These are phyloP conservation scores for Hyles vespertilio DNA, from an alignment of 1,140 invertebrate species.

Conservation along the genomic window DNA sequence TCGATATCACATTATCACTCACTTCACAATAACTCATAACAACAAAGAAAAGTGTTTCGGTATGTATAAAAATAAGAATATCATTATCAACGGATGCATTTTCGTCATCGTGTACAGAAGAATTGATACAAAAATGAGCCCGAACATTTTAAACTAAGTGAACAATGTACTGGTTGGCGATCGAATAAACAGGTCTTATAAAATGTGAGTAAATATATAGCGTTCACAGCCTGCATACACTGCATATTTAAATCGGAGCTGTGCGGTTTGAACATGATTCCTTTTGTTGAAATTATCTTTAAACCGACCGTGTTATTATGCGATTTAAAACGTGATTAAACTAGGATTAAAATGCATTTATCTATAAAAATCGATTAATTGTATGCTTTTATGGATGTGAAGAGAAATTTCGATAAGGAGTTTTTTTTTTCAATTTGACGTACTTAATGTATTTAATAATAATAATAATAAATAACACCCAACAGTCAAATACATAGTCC, in stretches of 20 bases:
- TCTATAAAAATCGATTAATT: no score
- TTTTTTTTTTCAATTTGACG: no score
- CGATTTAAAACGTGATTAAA: no score
- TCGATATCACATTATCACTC: not conserved
- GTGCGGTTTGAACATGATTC: not conserved
- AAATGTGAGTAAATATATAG: constrained; percentile 6
- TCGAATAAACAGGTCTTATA: constrained; percentile 3
- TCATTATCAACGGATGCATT: constrained; percentile 25
- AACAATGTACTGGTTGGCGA: not conserved
- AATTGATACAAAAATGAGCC: constrained; percentile 7
- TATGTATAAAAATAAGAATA: constrained; percentile 36
- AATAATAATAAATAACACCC: no score
- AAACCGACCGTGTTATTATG: no score
- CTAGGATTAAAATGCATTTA: no score
- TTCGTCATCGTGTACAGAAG: constrained; percentile 26
- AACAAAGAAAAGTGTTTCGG: constrained; percentile 27
- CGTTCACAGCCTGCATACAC: not conserved
- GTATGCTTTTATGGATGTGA: no score
- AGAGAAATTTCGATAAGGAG: no score
- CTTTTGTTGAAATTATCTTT: no score
- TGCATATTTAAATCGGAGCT: not conserved
- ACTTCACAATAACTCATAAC: constrained; percentile 4
- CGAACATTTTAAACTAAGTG: constrained; percentile 4
- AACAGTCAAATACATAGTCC: no score
- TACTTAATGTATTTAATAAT: no score